These are phyloP conservation scores for Bathynomus jamesi DNA, from an alignment of 1,140 invertebrate species.

Conservation along the genomic window DNA sequence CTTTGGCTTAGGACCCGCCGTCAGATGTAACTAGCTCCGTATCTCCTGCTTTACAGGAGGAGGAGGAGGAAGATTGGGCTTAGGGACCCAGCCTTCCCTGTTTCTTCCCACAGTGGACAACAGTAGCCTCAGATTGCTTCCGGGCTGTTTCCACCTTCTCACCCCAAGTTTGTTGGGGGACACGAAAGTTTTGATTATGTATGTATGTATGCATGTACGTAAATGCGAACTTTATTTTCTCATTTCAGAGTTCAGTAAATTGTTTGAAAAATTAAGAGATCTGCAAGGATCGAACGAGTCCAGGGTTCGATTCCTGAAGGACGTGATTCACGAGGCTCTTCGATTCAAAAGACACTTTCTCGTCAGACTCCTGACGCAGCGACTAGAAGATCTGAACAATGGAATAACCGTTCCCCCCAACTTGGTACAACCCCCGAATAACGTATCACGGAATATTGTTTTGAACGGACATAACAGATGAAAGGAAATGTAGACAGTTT, in stretches of 20 bases:
- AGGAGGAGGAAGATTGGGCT: too few species aligned
- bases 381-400: neutral
- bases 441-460: neutral
- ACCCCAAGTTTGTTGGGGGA: too few species aligned
- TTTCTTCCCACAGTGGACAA: too few species aligned
- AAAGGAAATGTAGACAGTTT: neutral
- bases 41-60: too few species aligned
- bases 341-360: constrained; percentile 71
- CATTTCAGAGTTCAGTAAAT: constrained; percentile 57
- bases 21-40: too few species aligned
- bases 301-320: constrained; percentile 59
- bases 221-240: constrained; percentile 45
- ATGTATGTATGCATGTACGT: too few species aligned
- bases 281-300: constrained; percentile 63
- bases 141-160: too few species aligned
- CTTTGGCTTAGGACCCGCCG: too few species aligned
- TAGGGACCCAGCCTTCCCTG: too few species aligned
- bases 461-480: neutral
- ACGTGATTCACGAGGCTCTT: constrained; percentile 66
- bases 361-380: constrained; percentile 28
- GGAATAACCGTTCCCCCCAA: neutral
- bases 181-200: too few species aligned
- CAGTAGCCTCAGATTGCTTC: too few species aligned
- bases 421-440: neutral
- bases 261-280: constrained; percentile 61